Conservation (phyloP, 2,888 invertebrate genomes). For the Limnephilus auricula region DNA sequence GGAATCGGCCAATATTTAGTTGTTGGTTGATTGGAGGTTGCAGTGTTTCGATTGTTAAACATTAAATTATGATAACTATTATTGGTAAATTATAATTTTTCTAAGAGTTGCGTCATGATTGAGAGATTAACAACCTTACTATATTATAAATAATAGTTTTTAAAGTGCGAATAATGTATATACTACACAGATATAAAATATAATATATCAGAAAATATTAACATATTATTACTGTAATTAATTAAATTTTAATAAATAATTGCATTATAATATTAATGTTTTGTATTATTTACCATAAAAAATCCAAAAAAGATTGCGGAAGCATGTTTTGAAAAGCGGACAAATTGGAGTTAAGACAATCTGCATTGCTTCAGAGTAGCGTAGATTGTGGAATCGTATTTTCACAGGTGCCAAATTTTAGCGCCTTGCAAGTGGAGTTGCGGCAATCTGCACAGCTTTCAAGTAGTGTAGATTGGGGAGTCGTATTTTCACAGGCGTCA, state of each 20-base stretch:
- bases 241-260: constrained; percentile 65
- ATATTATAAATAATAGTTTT: constrained; percentile 52
- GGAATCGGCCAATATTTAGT: background rate
- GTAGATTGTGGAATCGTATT: too few relatives aligned
- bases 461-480: too few relatives aligned
- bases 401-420: too few relatives aligned
- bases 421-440: too few relatives aligned
- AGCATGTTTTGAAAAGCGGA: too few relatives aligned
- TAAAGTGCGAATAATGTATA: constrained; percentile 59
- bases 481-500: too few relatives aligned
- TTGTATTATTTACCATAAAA: constrained; percentile 7
- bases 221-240: constrained; percentile 65
- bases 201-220: constrained; percentile 65
- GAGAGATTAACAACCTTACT: constrained; percentile 63
- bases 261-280: constrained; percentile 57
- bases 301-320: background rate
- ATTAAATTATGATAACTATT: constrained; percentile 45
- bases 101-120: constrained; percentile 62
- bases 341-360: too few relatives aligned
- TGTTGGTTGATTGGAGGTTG: constrained; percentile 13
- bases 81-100: constrained; percentile 61
- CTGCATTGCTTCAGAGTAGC: too few relatives aligned
- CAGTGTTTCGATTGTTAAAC: constrained; percentile 31
- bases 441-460: too few relatives aligned
- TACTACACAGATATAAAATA: constrained; percentile 59